These are phyloP conservation scores for Malurus alboscapulatus DNA, from an alignment of 2,113 vertebrate genomes.

Conservation along the genomic window DNA sequence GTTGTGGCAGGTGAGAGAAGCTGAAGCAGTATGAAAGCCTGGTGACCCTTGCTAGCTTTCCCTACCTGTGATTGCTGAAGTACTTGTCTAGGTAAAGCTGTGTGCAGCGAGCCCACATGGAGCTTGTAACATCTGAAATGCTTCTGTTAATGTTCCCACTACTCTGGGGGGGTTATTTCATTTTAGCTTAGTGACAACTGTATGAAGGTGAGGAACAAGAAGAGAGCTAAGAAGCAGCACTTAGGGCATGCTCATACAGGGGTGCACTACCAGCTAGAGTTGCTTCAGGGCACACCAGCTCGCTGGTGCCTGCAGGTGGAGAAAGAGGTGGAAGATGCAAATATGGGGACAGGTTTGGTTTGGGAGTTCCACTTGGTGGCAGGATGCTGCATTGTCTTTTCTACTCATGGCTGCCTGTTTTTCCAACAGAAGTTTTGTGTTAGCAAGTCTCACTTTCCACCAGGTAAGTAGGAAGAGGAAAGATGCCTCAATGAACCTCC, in stretches of 20 bases:
- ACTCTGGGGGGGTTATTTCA: background rate
- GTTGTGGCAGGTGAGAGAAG: background rate
- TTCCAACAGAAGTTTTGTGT: background rate
- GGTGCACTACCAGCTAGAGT: background rate
- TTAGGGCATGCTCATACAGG: background rate
- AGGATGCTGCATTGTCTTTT: background rate
- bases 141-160: background rate
- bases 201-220: background rate
- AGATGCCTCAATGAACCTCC: background rate
- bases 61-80: background rate
- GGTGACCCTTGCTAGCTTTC: background rate
- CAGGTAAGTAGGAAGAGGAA: background rate
- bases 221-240: accelerated
- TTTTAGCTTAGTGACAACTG: accelerated
- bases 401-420: background rate
- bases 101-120: background rate
- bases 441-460: background rate
- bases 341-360: background rate
- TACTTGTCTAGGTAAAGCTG: background rate
- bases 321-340: background rate
- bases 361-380: background rate
- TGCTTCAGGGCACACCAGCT: accelerated
- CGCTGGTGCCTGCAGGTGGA: background rate
- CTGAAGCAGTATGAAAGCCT: background rate
- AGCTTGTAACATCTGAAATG: background rate